phyloP scores from a whole-genome alignment of 2,888 invertebrate genomes.

The Folsomia manolachei region DNA sequence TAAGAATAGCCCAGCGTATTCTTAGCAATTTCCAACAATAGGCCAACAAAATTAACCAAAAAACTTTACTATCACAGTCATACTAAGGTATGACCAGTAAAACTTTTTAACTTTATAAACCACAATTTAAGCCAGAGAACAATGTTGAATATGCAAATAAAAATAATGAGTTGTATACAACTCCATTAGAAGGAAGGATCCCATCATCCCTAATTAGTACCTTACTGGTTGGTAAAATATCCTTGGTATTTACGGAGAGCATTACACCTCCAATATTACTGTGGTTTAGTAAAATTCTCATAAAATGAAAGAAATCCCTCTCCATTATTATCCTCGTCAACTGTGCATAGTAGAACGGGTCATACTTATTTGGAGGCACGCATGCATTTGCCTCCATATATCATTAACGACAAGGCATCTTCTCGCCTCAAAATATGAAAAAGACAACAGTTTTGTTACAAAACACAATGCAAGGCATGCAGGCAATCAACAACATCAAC shows the following conservation, averaged over 20 bases:
- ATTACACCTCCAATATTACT: neutral
- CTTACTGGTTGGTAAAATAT: neutral
- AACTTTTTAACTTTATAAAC: too few relatives aligned
- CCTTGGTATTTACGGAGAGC: neutral
- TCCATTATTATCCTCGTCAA: neutral
- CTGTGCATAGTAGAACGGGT: neutral
- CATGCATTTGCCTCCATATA: neutral
- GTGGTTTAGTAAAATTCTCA: neutral
- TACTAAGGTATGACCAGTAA: too few relatives aligned
- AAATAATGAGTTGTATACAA: conserved; percentile 17
- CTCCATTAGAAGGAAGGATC: conserved; percentile 10
- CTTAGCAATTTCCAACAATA: too few relatives aligned
- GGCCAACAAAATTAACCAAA: too few relatives aligned
- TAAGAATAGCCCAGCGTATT: too few relatives aligned
- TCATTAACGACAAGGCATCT: neutral
- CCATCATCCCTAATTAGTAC: conserved; percentile 12
- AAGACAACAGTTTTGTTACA: neutral
- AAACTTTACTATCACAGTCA: too few relatives aligned
- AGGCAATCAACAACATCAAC: too few relatives aligned
- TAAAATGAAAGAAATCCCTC: neutral
- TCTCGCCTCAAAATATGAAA: neutral
- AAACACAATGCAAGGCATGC: neutral
- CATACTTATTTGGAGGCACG: neutral
- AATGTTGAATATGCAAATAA: conserved; percentile 13
- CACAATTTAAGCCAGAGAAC: too few relatives aligned